A percentile compares a stretch with the other conserved stretches of the same genome.
Evolutionary conservation across 1,140 invertebrate species (phyloP).

Genomic region (Phenacoccus solenopsis): DNA sequence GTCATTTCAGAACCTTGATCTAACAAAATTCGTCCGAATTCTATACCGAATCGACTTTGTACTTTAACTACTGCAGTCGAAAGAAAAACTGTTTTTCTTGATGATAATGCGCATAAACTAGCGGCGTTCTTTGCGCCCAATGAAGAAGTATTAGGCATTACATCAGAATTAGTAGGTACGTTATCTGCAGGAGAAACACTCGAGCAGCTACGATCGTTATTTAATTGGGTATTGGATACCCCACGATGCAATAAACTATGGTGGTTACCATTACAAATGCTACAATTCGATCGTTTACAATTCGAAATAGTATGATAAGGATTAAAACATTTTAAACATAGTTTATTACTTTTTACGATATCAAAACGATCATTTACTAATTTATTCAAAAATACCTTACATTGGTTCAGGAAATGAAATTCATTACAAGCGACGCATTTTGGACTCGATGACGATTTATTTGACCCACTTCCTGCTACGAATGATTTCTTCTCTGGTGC

Average conservation of each 20-base stretch:
- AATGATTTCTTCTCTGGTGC: too few species aligned
- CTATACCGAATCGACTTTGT: not conserved
- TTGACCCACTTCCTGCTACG: too few species aligned
- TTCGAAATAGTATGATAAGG: not conserved
- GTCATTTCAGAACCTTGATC: not conserved
- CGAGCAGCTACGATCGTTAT: too few species aligned
- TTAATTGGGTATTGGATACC: too few species aligned
- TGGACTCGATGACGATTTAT: not conserved
- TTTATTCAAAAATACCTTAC: not conserved
- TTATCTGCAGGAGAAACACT: too few species aligned
- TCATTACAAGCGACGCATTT: not conserved
- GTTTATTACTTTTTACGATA: not conserved
- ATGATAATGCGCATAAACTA: not conserved
- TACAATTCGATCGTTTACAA: not conserved
- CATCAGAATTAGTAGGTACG: too few species aligned
- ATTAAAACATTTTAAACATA: not conserved
- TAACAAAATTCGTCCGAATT: not conserved
- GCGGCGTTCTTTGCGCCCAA: too few species aligned
- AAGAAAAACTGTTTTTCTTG: not conserved
- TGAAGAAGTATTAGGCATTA: too few species aligned
- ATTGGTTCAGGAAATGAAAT: not conserved
- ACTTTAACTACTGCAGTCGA: not conserved
- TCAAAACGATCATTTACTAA: not conserved
- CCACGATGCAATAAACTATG: not conserved
- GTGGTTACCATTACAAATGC: not conserved